Evolutionary conservation across 2,797 vertebrate genomes (phyloP), one percentile per base, ranked within the genome.

Genomic region (Scolopax bukidnonensis): DNA sequence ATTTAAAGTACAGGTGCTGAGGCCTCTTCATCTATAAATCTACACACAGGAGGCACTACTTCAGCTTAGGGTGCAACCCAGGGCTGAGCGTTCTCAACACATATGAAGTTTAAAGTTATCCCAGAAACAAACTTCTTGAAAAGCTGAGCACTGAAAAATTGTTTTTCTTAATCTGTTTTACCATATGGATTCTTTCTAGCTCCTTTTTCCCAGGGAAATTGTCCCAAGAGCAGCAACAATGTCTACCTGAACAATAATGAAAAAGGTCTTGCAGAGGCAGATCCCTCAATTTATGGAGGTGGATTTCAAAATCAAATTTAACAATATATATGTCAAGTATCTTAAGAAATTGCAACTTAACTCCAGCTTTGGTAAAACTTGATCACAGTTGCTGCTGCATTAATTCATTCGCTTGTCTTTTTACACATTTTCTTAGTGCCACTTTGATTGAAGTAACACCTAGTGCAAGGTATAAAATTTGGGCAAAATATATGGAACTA

Each of bases 101-200:
- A 56, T 30, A 3, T 3, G 12, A 33, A 61, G 15, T 61, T 57
- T 40, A 79, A 91, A 89, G 8, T 4, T 65, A 43, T 16, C 6
- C 16, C 41, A 21, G 12, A 85, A 88, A 51, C 2, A 1, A 63
- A 60, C 17, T 69, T 56, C 10, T 59, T 75, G 20, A 86, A 90
- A 86, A 51, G 5, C 14, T 59, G 14, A 79, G 11, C 33, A 57
- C 6, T 4, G 2, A 47, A 11, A 89, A 63, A 24, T 15, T 65
- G 14, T 20, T 57, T 90, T 87, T 84, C 40, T 27, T 74, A 48
- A 38, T 24, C 53, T 70, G 4, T 48, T 86, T 89, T 64, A 36
- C 8, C 32, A 10, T 0, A 0, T 0, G 0, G 19, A 38, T 28
- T 27, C 9, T 64, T 88, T 77, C 14, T 45, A 51, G 16, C 10